Percentiles rank a stretch among this genome's conserved stretches.
Conservation (phyloP, 1,140 invertebrate genomes). For the Drosophila nannoptera region DNA sequence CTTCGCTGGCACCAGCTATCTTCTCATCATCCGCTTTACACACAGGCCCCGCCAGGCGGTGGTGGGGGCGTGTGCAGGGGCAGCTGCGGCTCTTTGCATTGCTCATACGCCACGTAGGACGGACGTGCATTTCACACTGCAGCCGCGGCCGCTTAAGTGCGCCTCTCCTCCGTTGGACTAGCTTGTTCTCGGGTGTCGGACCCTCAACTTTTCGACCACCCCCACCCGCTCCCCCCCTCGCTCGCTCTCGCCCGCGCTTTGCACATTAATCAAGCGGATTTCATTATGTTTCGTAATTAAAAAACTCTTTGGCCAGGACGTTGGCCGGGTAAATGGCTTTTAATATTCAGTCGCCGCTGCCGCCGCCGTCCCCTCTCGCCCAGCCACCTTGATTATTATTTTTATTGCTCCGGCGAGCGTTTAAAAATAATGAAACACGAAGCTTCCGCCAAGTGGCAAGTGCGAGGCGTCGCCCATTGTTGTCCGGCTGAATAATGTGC, state of each 20-base stretch:
- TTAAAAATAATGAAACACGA: conserved; percentile 41
- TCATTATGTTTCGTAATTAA: conserved; percentile 58
- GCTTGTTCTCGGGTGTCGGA: conserved; percentile 8
- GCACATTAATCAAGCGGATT: conserved; percentile 51
- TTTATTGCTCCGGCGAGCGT: conserved; percentile 40
- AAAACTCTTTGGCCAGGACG: conserved; percentile 26
- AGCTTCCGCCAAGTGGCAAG: neutral
- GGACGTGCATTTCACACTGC: conserved; percentile 25
- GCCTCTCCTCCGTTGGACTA: conserved; percentile 28
- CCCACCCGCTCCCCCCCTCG: conserved; percentile 6
- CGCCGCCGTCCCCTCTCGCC: no score
- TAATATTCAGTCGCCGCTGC: conserved; percentile 36
- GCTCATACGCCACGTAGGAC: conserved; percentile 40
- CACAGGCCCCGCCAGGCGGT: no score
- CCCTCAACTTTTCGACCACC: neutral
- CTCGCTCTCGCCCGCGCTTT: neutral
- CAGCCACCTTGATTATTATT: conserved; percentile 37
- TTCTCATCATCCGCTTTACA: conserved; percentile 3
- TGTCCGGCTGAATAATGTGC: neutral
- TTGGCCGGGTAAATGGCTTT: conserved; percentile 34
- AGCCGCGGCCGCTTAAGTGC: conserved; percentile 17
- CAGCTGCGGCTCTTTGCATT: conserved; percentile 23
- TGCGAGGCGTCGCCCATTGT: neutral
- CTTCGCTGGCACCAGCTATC: neutral
- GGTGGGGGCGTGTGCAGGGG: no score